Percentiles rank a stretch among this genome's conserved stretches.
Conservation (phyloP, 2,797 vertebrate genomes). For the Pseudochaenichthys georgianus region DNA sequence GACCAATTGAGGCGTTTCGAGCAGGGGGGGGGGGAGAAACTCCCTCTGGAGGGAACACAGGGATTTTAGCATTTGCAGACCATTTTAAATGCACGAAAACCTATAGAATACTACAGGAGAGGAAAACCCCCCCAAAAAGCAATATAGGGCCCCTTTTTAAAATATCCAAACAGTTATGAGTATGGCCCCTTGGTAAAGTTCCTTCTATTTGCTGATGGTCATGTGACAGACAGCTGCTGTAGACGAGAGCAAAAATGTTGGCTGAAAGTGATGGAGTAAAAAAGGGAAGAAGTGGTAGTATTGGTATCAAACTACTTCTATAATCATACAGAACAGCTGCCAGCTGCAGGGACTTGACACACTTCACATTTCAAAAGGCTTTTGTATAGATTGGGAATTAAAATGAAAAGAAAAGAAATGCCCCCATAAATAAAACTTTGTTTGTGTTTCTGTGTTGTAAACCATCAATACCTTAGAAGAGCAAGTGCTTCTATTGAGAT, state of each 20-base stretch:
- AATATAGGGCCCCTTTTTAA: too few relatives aligned
- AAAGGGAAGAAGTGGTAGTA: conserved; percentile 6
- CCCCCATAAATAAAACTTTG: not conserved
- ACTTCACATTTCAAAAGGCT: not conserved
- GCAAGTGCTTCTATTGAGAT: not conserved
- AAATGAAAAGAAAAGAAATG: not conserved
- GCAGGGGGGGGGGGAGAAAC: too few relatives aligned
- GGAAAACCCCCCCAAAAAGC: too few relatives aligned
- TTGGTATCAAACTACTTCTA: conserved; percentile 15
- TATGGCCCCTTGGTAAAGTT: not conserved
- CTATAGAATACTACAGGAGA: too few relatives aligned
- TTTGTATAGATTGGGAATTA: not conserved
- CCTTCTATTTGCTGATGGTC: not conserved
- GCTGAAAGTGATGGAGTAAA: not conserved
- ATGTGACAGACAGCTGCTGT: not conserved
- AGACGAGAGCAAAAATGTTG: not conserved
- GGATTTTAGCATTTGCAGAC: too few relatives aligned
- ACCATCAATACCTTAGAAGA: not conserved
- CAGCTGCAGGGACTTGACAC: conserved; percentile 14
- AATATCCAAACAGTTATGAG: not conserved
- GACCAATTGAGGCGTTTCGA: too few relatives aligned
- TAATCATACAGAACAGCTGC: not conserved
- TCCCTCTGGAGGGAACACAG: too few relatives aligned
- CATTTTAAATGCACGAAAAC: too few relatives aligned
- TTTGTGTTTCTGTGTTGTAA: not conserved